Evolutionary conservation across 1,140 invertebrate species (phyloP).

Genomic region (Saccostrea echinata): DNA sequence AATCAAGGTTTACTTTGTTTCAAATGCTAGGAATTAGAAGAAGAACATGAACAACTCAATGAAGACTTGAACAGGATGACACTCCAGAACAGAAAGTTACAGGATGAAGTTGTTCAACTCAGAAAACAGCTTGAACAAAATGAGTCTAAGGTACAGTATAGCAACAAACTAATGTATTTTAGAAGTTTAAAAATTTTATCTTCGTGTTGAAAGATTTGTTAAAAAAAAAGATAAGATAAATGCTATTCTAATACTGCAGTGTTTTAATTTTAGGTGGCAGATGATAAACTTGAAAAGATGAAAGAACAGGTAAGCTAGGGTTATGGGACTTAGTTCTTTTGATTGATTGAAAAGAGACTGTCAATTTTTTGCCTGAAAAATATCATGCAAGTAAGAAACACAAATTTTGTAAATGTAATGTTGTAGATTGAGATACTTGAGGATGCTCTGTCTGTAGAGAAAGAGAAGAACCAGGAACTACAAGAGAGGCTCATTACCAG

Average conservation of each 20-base stretch:
- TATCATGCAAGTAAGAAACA: no score
- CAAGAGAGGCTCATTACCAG: not conserved
- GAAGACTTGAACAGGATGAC: constrained; percentile 66
- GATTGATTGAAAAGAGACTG: no score
- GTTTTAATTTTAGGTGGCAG: not conserved
- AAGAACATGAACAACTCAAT: constrained; percentile 70
- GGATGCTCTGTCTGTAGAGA: constrained; percentile 43
- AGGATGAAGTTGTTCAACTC: constrained; percentile 62
- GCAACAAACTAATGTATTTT: no score
- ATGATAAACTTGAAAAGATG: constrained; percentile 23
- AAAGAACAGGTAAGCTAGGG: not conserved
- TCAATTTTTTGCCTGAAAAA: no score
- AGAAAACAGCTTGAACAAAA: constrained; percentile 50
- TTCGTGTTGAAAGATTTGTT: not conserved
- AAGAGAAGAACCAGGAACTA: constrained; percentile 53
- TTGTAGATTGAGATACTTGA: constrained; percentile 37
- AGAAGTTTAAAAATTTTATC: not conserved
- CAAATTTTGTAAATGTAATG: not conserved
- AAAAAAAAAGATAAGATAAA: not conserved
- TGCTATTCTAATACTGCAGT: not conserved
- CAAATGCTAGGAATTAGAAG: constrained; percentile 66
- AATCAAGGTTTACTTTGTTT: not conserved
- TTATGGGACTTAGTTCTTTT: no score
- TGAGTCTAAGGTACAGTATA: not conserved
- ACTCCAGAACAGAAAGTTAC: constrained; percentile 63